phyloP scores from a whole-genome alignment of 2,113 vertebrate species.

The Boleophthalmus pectinirostris region DNA sequence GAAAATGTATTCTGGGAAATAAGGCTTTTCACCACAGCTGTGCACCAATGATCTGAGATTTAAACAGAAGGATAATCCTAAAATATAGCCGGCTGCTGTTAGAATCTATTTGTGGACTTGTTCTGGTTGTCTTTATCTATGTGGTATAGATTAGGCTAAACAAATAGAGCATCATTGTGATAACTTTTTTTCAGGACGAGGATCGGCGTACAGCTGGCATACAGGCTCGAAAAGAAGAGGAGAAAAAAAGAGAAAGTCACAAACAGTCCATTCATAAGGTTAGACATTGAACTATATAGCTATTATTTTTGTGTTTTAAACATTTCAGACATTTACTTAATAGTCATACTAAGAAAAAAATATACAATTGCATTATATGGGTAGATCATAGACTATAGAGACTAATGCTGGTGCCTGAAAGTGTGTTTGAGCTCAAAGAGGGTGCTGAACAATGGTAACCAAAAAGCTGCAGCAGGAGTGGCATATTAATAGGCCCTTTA shows the following conservation, averaged over 20 bases:
- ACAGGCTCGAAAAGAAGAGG: constrained; percentile 93
- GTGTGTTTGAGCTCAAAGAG: background rate
- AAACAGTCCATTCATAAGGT: constrained; percentile 94
- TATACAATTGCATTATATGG: background rate
- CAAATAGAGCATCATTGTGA: constrained; percentile 60
- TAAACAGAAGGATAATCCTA: constrained; percentile 71
- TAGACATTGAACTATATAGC: constrained; percentile 31
- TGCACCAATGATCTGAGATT: constrained; percentile 55
- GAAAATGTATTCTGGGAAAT: constrained; percentile 74
- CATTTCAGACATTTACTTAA: background rate
- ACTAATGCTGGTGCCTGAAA: background rate
- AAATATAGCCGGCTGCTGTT: constrained; percentile 51
- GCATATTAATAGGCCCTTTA: constrained; percentile 1
- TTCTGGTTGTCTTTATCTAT: constrained; percentile 34
- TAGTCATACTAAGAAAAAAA: background rate
- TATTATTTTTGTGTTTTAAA: constrained; percentile 9
- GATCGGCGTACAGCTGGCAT: constrained; percentile 93
- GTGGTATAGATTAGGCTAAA: constrained; percentile 55
- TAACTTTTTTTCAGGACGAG: constrained; percentile 86
- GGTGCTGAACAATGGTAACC: background rate
- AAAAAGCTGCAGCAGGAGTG: background rate
- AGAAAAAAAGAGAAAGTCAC: constrained; percentile 93
- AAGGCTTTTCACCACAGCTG: constrained; percentile 68
- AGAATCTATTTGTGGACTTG: constrained; percentile 33
- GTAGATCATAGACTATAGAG: background rate